A percentile compares a stretch with the other conserved stretches of the same genome.
These are phyloP conservation scores for Calliphora vomitoria DNA, from an alignment of 2,888 invertebrate genomes.

Conservation along the genomic window DNA sequence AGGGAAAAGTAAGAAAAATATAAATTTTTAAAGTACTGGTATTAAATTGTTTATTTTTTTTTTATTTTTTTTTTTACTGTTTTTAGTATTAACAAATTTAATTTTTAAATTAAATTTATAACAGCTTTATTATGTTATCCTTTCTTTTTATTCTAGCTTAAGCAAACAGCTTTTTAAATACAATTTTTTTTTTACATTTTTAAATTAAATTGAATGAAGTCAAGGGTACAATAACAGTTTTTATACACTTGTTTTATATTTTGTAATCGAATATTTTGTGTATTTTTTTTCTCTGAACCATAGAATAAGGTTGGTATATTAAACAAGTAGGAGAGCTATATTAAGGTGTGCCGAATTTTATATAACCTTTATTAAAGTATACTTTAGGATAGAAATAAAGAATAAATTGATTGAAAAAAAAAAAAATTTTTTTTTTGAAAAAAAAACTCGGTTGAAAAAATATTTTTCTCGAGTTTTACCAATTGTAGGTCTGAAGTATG, in stretches of 20 bases:
- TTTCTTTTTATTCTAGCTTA: background rate
- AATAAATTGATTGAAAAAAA: no score
- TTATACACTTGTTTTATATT: background rate
- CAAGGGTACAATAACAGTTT: constrained; percentile 45
- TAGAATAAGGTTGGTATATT: background rate
- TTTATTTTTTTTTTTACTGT: background rate
- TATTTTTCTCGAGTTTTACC: background rate
- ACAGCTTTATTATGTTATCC: background rate
- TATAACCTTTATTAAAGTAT: no score
- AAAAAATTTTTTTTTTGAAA: no score
- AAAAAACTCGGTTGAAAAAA: background rate
- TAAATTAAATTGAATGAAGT: constrained; percentile 54
- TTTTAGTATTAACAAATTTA: background rate
- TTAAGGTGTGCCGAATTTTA: no score
- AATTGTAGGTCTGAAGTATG: no score
- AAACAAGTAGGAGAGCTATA: background rate
- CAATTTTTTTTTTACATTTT: constrained; percentile 3
- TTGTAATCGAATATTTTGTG: constrained; percentile 36
- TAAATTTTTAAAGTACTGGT: no score
- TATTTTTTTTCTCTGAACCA: background rate
- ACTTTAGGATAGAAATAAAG: no score
- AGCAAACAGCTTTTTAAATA: background rate
- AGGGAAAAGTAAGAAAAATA: no score
- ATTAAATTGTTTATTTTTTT: no score
- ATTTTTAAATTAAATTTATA: background rate